These are phyloP conservation scores for Carabus problematicus DNA, from an alignment of 2,888 invertebrate genomes.

Conservation along the genomic window DNA sequence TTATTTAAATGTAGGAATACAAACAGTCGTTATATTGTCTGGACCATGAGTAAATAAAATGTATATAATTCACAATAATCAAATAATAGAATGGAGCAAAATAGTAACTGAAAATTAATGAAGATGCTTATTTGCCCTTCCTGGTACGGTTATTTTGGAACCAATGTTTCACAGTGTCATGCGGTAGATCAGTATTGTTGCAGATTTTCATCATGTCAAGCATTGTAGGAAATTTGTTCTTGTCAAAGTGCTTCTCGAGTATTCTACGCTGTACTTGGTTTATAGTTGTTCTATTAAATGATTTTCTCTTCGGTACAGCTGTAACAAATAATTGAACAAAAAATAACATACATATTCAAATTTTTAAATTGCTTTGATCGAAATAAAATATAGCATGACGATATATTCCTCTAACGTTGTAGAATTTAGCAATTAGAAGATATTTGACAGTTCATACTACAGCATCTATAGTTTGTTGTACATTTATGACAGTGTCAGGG, in stretches of 20 bases:
- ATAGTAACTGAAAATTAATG: constrained; percentile 1
- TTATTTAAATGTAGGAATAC: too few species aligned
- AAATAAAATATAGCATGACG: too few species aligned
- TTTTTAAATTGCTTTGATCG: too few species aligned
- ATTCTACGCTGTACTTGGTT: not conserved
- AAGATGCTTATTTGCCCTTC: not conserved
- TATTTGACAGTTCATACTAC: too few species aligned
- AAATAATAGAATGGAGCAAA: not conserved
- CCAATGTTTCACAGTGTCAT: constrained; percentile 20
- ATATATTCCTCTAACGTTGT: too few species aligned
- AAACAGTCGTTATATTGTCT: too few species aligned
- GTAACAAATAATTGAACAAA: too few species aligned
- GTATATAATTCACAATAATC: not conserved
- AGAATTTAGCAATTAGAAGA: too few species aligned
- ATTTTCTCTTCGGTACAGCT: too few species aligned
- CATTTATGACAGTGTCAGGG: too few species aligned
- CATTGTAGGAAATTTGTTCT: constrained; percentile 8
- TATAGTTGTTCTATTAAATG: not conserved
- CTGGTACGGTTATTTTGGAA: constrained; percentile 28
- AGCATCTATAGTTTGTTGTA: too few species aligned
- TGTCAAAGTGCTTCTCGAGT: not conserved
- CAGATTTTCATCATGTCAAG: not conserved
- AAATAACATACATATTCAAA: too few species aligned
- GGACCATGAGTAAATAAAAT: constrained; percentile 13
- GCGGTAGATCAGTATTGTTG: not conserved